Percentiles rank a stretch among this genome's conserved stretches.
These are phyloP conservation scores for Saimiri boliviensis DNA, from an alignment of 2,113 vertebrate genomes.

Conservation along the genomic window DNA sequence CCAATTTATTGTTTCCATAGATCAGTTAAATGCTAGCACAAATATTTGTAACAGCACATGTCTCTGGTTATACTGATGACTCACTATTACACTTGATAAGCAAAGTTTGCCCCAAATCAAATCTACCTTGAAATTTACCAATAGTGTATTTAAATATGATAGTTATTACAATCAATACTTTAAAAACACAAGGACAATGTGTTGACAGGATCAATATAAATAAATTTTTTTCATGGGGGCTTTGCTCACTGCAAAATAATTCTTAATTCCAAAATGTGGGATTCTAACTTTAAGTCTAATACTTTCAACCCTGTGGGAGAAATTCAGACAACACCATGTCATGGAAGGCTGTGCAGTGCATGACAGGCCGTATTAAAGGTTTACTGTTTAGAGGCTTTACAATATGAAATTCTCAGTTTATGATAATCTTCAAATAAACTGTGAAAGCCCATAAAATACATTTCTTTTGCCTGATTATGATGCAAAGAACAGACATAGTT, in stretches of 20 bases:
- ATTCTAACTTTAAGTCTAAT: conserved; percentile 45
- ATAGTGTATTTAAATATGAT: conserved; percentile 70
- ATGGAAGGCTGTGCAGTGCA: conserved; percentile 46
- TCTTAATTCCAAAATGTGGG: conserved; percentile 54
- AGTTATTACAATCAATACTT: conserved; percentile 75
- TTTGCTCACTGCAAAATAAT: conserved; percentile 57
- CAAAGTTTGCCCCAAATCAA: conserved; percentile 67
- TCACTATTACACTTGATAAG: conserved; percentile 64
- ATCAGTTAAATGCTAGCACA: conserved; percentile 71
- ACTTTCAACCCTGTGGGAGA: conserved; percentile 38
- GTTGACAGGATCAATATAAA: conserved; percentile 64
- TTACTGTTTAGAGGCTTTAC: conserved; percentile 66
- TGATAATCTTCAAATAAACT: conserved; percentile 79
- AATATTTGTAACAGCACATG: conserved; percentile 36
- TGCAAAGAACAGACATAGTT: conserved; percentile 48
- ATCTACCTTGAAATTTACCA: conserved; percentile 69
- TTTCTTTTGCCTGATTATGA: conserved; percentile 68
- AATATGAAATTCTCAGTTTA: conserved; percentile 73
- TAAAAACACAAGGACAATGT: conserved; percentile 54
- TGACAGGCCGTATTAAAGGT: conserved; percentile 62
- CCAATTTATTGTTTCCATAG: conserved; percentile 66
- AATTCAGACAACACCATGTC: conserved; percentile 37
- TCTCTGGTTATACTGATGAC: conserved; percentile 5
- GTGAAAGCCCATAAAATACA: conserved; percentile 74
- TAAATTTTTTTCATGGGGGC: background rate